A percentile compares a stretch with the other conserved stretches of the same genome.
Conservation (phyloP, 2,888 invertebrate species). For the Erebia ligea region DNA sequence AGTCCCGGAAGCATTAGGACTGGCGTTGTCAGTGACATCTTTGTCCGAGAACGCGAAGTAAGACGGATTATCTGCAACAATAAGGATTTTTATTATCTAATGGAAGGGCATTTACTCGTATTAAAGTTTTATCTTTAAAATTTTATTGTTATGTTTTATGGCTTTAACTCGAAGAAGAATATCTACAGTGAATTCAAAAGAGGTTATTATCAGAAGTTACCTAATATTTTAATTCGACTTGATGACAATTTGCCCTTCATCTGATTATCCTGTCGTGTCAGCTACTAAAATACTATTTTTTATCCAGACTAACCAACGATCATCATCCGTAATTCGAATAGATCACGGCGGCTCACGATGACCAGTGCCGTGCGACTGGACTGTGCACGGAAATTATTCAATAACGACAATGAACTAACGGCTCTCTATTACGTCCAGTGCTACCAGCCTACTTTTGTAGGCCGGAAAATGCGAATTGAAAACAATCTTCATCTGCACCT, state of each 20-base stretch:
- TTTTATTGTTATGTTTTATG: too few species aligned
- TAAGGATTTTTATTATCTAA: slow-evolving; percentile 28
- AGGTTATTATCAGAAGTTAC: not conserved
- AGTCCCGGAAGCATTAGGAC: slow-evolving; percentile 61
- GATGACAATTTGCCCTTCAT: not conserved
- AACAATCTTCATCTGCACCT: slow-evolving; percentile 73
- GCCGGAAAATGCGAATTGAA: slow-evolving; percentile 82
- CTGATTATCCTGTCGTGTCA: not conserved
- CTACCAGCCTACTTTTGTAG: slow-evolving; percentile 77
- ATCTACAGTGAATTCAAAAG: not conserved
- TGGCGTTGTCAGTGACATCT: slow-evolving; percentile 66
- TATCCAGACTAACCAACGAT: slow-evolving; percentile 40
- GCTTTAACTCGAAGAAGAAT: too few species aligned
- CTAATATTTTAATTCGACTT: not conserved
- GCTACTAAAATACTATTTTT: not conserved
- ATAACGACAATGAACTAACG: slow-evolving; percentile 79
- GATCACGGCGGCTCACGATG: slow-evolving; percentile 40
- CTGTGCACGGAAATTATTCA: slow-evolving; percentile 72
- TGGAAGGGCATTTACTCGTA: not conserved
- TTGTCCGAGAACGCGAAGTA: slow-evolving; percentile 87
- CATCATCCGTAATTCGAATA: slow-evolving; percentile 38
- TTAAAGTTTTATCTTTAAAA: not conserved
- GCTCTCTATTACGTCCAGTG: slow-evolving; percentile 75
- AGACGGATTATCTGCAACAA: slow-evolving; percentile 89
- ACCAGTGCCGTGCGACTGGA: slow-evolving; percentile 54